Base-by-base conservation (phyloP, 2,888 invertebrate genomes). In the Heliconius erato region DNA sequence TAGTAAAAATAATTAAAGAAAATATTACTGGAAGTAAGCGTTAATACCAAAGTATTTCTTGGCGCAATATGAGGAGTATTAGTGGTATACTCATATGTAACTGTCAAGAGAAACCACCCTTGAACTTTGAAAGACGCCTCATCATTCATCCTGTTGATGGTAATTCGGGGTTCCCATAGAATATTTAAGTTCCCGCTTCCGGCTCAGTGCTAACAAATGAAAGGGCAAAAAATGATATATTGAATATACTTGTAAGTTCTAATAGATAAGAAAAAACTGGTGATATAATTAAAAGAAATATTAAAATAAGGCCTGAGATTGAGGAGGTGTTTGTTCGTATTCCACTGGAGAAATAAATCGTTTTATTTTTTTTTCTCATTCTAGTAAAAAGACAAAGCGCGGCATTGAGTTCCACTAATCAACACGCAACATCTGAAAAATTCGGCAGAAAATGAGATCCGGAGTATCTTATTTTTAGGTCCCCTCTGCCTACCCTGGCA, bases 91-190 rank as follows among this genome's bases (percentile, higher is more conserved):
- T 63, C 76, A 63, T 76, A 76, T 63, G 40, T 76, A 76, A 76
- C 76, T 76, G 63, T 76, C 76, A 76, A 63, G 16, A 40, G 40
- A 35, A 76, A 35, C 63, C 76, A 76, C 63, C 63, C 76, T 40
- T 76, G 76, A 76, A 76, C 76, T 76, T 76, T 40, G 63, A 63
- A 63, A 76, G 32, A 40, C 4, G 11, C 76, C 26, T 76, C 76
- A 76, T 76, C 76, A 63, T 63, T 76, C 63, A 63, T 76, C 26
- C 40, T 59, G 3, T n/a, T 63, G 26, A 35, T 59, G 63, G 76
- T 76, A 59, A 74, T 63, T 59, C 59, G 16, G 32, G n/a, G 16
- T 76, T 63, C 63, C 76, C 63, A 40, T 76, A 76, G 44, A 44
- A 49, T 72, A 49, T 49, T 72, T 26, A 76, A 16, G 4, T 9